Base-by-base conservation (phyloP, 2,888 invertebrate genomes). In the Stictocephala bisonia region DNA sequence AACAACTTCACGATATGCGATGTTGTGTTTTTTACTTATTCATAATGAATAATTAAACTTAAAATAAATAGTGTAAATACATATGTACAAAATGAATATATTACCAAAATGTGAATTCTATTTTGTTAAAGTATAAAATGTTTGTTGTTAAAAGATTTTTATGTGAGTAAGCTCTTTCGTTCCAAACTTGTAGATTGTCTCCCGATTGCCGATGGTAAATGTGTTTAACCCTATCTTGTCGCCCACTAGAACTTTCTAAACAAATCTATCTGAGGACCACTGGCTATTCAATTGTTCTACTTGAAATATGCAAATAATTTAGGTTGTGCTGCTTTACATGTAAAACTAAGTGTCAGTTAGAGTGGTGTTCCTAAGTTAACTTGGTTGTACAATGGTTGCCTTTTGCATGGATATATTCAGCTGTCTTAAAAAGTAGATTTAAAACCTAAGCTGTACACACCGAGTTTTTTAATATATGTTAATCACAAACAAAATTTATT, bases 301-400 rank as follows among this genome's bases (percentile, higher is more conserved):
- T 24, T 26, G 41, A 64, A 44, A 44, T 44, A 44, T 60, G 60
- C 60, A 60, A 60, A 60, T 60, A 60, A 60, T 60, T 64, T 64
- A 64, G 64, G 64, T 64, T 40, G 22, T 64, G 44, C 64, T 26
- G 64, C 64, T 64, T 64, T 64, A 64, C 44, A 44, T 64, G 64
- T 64, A 35, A n/a, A n/a, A 41, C 40, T 64, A 27, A 2, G 26
- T 64, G 44, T 44, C 44, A 44, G 64, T 41, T 44, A 64, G 26
- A 26, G 41, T 44, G 64, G 64, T 64, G 64, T 64, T 64, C 64
- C 64, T 64, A 44, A 26, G 44, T 27, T 64, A 44, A 64, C 64
- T 64, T 24, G 64, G 64, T 64, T 64, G 64, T 64, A 64, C 41
- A 64, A 64, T 44, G 64, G 64, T 64, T 64, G 64, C 64, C 64